Percentiles rank a stretch among this genome's conserved stretches.
phyloP scores from a whole-genome alignment of 2,888 invertebrate species.

The Lamellibrachia satsuma region DNA sequence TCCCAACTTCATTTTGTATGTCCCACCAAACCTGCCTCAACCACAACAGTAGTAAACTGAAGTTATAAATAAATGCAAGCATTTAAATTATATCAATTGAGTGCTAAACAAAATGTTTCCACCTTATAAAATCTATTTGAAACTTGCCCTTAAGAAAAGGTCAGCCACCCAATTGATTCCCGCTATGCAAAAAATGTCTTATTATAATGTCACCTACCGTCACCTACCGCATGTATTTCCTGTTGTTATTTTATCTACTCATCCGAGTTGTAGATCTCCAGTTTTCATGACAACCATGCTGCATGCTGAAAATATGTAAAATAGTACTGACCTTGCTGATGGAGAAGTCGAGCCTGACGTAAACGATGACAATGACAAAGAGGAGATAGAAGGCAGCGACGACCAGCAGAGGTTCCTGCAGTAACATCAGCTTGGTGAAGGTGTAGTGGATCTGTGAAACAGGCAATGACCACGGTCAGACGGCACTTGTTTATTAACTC shows the following conservation, averaged over 20 bases:
- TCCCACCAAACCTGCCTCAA: neutral
- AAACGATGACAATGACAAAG: slow-evolving; percentile 90
- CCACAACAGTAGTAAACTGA: neutral
- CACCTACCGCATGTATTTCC: neutral
- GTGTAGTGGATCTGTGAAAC: slow-evolving; percentile 77
- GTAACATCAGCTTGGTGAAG: slow-evolving; percentile 84
- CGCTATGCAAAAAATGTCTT: neutral
- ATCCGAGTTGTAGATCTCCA: neutral
- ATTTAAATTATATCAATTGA: neutral
- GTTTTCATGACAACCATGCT: neutral
- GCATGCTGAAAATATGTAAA: neutral
- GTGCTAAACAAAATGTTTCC: neutral
- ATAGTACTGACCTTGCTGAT: slow-evolving; percentile 71
- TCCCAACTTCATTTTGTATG: too few species aligned
- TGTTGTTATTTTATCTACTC: neutral
- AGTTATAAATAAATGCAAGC: neutral
- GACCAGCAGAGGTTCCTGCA: slow-evolving; percentile 92
- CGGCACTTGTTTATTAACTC: too few species aligned
- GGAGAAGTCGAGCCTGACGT: slow-evolving; percentile 94
- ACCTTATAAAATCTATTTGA: neutral
- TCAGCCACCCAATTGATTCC: too few species aligned
- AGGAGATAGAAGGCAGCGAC: slow-evolving; percentile 87
- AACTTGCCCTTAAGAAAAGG: neutral
- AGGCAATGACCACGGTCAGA: slow-evolving; percentile 21
- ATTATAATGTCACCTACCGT: neutral